Evolutionary conservation across 2,797 vertebrate genomes (phyloP).

Genomic region (Ctenopoma multispine): DNA sequence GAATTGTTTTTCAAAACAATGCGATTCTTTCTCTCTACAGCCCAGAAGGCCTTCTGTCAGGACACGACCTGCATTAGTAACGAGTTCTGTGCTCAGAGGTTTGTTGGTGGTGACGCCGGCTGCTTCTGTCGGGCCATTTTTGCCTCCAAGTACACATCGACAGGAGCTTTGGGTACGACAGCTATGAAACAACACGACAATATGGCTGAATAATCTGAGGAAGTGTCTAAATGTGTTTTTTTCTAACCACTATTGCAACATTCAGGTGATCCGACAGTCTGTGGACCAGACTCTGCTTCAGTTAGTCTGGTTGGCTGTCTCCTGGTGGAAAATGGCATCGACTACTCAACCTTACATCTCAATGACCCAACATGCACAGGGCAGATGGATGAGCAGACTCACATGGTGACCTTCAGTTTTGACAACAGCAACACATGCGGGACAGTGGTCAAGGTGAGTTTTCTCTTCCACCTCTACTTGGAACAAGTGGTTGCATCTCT

Average conservation of each 20-base stretch:
- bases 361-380: slow-evolving; percentile 45
- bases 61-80: slow-evolving; percentile 53
- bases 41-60: slow-evolving; percentile 26
- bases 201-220: neutral
- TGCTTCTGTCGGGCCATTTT: slow-evolving; percentile 58
- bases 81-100: slow-evolving; percentile 58
- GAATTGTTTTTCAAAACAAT: no score
- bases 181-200: neutral
- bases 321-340: slow-evolving; percentile 35
- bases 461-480: neutral
- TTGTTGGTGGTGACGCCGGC: neutral
- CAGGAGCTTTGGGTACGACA: slow-evolving; percentile 37
- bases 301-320: slow-evolving; percentile 32
- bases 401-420: slow-evolving; percentile 51
- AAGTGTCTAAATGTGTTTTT: no score
- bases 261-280: slow-evolving; percentile 27
- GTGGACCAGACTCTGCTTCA: neutral
- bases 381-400: slow-evolving; percentile 32
- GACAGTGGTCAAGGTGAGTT: slow-evolving; percentile 44
- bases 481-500: no score
- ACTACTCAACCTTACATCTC: slow-evolving; percentile 43
- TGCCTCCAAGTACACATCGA: slow-evolving; percentile 41
- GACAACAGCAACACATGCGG: slow-evolving; percentile 31
- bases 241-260: neutral
- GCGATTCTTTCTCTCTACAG: neutral